phyloP scores from a whole-genome alignment of 2,113 vertebrate genomes.

The Dicerorhinus sumatrensis region DNA sequence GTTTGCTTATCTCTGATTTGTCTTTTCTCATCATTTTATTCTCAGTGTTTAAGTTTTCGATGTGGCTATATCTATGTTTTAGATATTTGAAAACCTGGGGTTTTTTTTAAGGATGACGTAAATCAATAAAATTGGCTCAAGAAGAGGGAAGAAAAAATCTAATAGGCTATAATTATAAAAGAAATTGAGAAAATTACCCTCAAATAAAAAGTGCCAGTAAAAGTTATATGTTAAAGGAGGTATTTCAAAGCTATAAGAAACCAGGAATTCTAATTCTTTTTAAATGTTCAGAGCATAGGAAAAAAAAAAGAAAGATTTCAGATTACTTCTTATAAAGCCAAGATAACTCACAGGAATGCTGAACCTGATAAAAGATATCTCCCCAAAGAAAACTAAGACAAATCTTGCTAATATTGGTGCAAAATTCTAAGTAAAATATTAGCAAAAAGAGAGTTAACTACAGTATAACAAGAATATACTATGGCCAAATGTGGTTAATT shows the following conservation, averaged over 20 bases:
- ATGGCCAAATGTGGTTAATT: neutral
- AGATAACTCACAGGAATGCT: neutral
- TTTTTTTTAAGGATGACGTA: neutral
- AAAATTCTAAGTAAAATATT: neutral
- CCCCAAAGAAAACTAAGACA: constrained; percentile 4
- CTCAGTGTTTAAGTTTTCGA: neutral
- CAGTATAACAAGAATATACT: neutral
- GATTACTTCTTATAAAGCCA: neutral
- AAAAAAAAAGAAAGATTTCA: neutral
- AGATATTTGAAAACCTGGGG: neutral
- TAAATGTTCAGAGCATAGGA: neutral
- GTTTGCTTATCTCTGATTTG: neutral
- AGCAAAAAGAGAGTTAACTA: neutral
- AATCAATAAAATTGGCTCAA: neutral
- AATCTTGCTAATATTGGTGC: neutral
- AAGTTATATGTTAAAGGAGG: neutral
- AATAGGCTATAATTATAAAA: neutral
- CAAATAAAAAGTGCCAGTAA: neutral
- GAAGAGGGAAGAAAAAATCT: neutral
- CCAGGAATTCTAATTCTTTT: constrained; percentile 10
- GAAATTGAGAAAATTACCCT: neutral
- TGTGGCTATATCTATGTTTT: neutral
- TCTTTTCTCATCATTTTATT: neutral
- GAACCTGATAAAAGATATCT: neutral
- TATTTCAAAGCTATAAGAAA: neutral